phyloP scores from a whole-genome alignment of 2,797 vertebrate genomes.

The Pangasius macronema region DNA sequence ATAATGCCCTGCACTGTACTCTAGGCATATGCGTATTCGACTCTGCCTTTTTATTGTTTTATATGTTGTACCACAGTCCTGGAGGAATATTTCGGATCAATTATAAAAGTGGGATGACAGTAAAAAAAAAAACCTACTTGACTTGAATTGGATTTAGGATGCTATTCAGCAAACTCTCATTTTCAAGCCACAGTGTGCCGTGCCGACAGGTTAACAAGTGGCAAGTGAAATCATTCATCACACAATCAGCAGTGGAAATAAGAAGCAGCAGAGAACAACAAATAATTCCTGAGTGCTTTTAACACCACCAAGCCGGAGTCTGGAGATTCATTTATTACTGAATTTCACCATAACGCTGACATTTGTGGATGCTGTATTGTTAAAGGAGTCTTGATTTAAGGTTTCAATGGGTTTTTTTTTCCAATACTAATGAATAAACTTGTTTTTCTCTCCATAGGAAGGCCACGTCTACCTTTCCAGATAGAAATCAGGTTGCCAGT shows the following conservation, averaged over 20 bases:
- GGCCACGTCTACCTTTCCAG: not conserved
- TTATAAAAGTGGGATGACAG: not conserved
- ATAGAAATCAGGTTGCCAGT: not conserved
- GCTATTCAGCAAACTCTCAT: slow-evolving; percentile 29
- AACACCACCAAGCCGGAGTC: slow-evolving; percentile 32
- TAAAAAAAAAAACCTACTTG: not conserved
- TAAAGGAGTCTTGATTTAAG: slow-evolving; percentile 46
- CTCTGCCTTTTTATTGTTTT: not conserved
- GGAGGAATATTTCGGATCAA: not conserved
- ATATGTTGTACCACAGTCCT: not conserved
- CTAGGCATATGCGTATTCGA: not conserved
- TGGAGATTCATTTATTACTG: slow-evolving; percentile 45
- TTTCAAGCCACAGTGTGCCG: slow-evolving; percentile 10
- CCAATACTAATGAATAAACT: slow-evolving; percentile 32
- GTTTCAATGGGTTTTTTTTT: slow-evolving; percentile 8
- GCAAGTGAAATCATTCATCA: slow-evolving; percentile 35
- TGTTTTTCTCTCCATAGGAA: slow-evolving; percentile 12
- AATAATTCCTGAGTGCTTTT: slow-evolving; percentile 46
- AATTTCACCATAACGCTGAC: slow-evolving; percentile 50
- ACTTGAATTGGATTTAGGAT: slow-evolving; percentile 15
- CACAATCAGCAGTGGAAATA: slow-evolving; percentile 39
- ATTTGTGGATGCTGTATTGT: slow-evolving; percentile 48
- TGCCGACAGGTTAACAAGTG: slow-evolving; percentile 33
- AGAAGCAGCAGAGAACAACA: slow-evolving; percentile 37
- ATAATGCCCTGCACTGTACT: not conserved